Base-by-base conservation (phyloP, 2,113 vertebrate species). In the Poeciliopsis occidentalis region DNA sequence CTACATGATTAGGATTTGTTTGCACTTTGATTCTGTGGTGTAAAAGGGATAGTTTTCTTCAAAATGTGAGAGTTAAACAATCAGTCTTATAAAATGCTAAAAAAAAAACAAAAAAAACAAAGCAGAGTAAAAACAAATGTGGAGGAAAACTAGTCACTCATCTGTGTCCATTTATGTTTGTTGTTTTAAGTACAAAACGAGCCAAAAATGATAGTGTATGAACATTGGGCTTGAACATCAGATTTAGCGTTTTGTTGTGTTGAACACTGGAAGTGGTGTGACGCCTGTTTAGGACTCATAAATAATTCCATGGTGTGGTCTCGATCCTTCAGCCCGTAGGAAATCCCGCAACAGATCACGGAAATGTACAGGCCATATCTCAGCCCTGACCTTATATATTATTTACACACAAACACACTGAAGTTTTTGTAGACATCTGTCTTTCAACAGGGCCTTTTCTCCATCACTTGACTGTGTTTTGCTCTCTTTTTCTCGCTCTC, bases 311-410 rank as follows among this genome's bases (percentile, higher is more conserved):
- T 78, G 77, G 24, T 75, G 68, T 79, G 81, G 64, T 85, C 71
- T 81, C 86, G 79, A 91, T 82, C 77, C 78, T 67, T 70, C 69
- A 87, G 82, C 81, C 84, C 37, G 24, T 81, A 87, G 70, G 88
- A 90, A 87, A 88, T 87, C 77, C 86, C 82, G 69, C 67, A 51
- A 69, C 82, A 87, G 83, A 71, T 77, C 84, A 79, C 47, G 81
- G 69, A 85, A 85, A 85, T 47, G 67, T 62, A 32, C 75, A 73
- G 51, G 71, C 78, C 78, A 80, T 63, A 83, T 88, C 44, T 90
- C 76, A 80, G 72, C 54, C 71, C 69, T 86, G 84, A 89, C 81
- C 82, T 88, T 89, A 78, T 34, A 70, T 73, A 72, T 65, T 73
- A 77, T 65, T 65, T 76, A 61, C 72, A 84, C 74, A 77, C 70